Evolutionary conservation across 2,888 invertebrate genomes (phyloP).

Genomic region (Acutogordius australiensis): DNA sequence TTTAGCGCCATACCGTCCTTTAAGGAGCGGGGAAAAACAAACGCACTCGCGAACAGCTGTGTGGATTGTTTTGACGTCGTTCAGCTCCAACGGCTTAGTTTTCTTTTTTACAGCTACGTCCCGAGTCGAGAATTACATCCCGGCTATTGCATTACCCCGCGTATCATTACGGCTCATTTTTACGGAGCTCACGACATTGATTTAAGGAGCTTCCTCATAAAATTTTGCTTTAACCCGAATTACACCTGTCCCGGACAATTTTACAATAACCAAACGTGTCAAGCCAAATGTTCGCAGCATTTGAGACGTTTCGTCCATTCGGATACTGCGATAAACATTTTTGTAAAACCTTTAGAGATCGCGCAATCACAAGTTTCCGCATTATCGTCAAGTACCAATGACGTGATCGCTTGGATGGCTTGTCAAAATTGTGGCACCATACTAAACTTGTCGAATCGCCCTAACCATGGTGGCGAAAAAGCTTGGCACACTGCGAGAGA

Average conservation of each 20-base stretch:
- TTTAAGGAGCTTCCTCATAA: background rate
- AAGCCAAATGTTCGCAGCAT: background rate
- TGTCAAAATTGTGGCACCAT: background rate
- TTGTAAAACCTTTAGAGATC: too few species aligned
- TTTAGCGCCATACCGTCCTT: background rate
- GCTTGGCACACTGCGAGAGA: too few species aligned
- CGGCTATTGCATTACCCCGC: background rate
- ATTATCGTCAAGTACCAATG: too few species aligned
- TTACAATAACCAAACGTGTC: background rate
- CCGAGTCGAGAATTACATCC: background rate
- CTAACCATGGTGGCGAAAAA: background rate
- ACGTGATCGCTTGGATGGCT: background rate
- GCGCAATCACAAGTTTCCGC: too few species aligned
- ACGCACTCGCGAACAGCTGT: background rate
- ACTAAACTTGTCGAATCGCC: background rate
- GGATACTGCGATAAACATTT: background rate
- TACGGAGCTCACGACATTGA: background rate
- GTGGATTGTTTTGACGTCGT: background rate
- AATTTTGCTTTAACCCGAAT: constrained; percentile 8
- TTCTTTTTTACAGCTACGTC: background rate
- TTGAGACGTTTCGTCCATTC: background rate
- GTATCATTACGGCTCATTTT: background rate
- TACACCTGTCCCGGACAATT: background rate
- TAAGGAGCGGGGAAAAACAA: background rate
- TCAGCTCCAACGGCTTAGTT: background rate